Base-by-base conservation (phyloP, 2,113 vertebrate genomes). In the Gallinago media region DNA sequence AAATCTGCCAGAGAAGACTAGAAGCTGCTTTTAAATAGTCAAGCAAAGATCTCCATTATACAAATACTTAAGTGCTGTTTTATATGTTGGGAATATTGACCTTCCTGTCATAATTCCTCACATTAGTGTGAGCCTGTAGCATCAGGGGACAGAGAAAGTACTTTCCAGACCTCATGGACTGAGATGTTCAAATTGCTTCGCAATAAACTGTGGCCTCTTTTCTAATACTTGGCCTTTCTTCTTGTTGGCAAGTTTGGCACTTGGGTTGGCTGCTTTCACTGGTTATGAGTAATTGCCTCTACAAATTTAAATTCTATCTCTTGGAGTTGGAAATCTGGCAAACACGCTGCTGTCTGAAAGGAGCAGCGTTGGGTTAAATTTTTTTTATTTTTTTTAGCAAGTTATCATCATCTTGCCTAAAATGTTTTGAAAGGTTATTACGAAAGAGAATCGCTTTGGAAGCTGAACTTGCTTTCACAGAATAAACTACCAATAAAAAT, bases 251-350 rank as follows among this genome's bases (percentile, higher is more conserved):
- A 65, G 36, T 54, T 83, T 74, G 93, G 42, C 63, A 56, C 67
- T 85, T 83, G 21, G 31, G 63, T 67, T 93, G 92, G 89, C 84
- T 85, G 62, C 88, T 92, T 89, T 82, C 70, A 54, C 78, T 93
- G 75, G 23, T 52, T 94, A 40, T 94, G 87, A 96, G 91, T 96
- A 97, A 96, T 92, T 96, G 88, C 93, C 82, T 96, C 67, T 92
- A 82, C 81, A 87, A 87, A 96, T 92, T 86, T 95, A 46, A 95
- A 46, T 92, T 93, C 76, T 87, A 0, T 93, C 79, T 96, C 36
- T 56, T 58, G 46, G 88, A 79, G 84, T 26, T 93, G 88, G 85
- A 93, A 80, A 66, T 86, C 40, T 74, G 75, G 94, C 84, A 88
- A 76, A 65, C 68, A 5, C 1, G 0, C 36, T 67, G 78, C 72